Base-by-base conservation (phyloP, 30 jellyfish, hydroid and myxozoan genomes). In the Nemopilema nomurai region DNA sequence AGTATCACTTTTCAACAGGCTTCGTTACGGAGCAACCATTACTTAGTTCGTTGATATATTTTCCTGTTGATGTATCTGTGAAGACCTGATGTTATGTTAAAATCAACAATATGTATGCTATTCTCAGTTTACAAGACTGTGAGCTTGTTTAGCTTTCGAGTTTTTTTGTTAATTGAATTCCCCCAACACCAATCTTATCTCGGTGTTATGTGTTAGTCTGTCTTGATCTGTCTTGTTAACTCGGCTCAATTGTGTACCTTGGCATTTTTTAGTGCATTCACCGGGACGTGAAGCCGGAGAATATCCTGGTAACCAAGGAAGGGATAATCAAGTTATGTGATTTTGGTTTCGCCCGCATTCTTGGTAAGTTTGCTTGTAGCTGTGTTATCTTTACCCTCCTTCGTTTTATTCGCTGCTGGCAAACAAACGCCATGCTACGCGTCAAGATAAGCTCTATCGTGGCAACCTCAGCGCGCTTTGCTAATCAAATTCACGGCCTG, bases 211-310 rank as follows among this genome's bases (percentile, higher is more conserved):
- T n/a, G n/a, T n/a, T n/a, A n/a, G n/a, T n/a, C n/a, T n/a, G n/a
- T n/a, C n/a, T n/a, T n/a, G n/a, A n/a, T n/a, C n/a, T n/a, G n/a
- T n/a, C n/a, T n/a, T n/a, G n/a, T n/a, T n/a, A n/a, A n/a, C n/a
- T n/a, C n/a, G n/a, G n/a, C n/a, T n/a, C n/a, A 41, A 41, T 41
- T 41, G 13, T 63, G n/a, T n/a, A n/a, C 29, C 71, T 28, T 50
- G 20, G 23, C 9, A 8, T 41, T 57, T 57, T 78, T 9, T 86
- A 93, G 98, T 93, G 98, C 51, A 93, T 93, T 71, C 98, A 93
- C 75, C 71, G 98, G 53, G 98, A 93, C 62, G 98, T 93, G 67
- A 93, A 93, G 63, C 98, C 98, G 0, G 98, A 93, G 53, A 93
- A 93, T 84, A 93, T 93, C 1, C 62, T 93, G 52, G 94, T 93